Evolutionary conservation across 2,797 vertebrate species (phyloP).

Genomic region (Antennarius maculatus): DNA sequence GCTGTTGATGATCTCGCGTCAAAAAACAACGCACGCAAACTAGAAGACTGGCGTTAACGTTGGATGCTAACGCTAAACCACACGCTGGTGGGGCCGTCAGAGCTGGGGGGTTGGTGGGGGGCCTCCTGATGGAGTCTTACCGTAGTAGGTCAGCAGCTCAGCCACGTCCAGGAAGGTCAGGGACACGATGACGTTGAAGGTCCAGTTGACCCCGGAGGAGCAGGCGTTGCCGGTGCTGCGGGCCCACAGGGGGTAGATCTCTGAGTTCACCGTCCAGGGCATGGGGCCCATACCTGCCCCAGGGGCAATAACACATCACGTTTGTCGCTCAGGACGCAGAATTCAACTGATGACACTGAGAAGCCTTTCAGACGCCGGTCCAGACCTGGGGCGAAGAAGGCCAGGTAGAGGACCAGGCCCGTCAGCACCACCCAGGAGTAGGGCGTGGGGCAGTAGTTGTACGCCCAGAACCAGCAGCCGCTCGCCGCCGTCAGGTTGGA

Average conservation of each 20-base stretch:
- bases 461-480: slow-evolving; percentile 88
- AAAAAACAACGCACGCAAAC: too few species aligned
- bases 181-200: slow-evolving; percentile 94
- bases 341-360: too few species aligned
- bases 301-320: background rate
- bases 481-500: slow-evolving; percentile 82
- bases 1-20: too few species aligned
- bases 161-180: slow-evolving; percentile 94
- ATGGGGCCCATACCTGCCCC: slow-evolving; percentile 94
- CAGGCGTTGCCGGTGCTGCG: slow-evolving; percentile 96
- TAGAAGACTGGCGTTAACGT: too few species aligned
- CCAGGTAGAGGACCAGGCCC: slow-evolving; percentile 92
- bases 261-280: slow-evolving; percentile 98
- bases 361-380: background rate
- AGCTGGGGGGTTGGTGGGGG: too few species aligned
- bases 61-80: too few species aligned
- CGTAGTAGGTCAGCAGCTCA: slow-evolving; percentile 93
- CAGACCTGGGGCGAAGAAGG: slow-evolving; percentile 95
- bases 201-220: slow-evolving; percentile 96
- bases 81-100: too few species aligned
- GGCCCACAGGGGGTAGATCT: slow-evolving; percentile 98
- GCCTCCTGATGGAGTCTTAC: slow-evolving; percentile 68
- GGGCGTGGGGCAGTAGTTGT: slow-evolving; percentile 95
- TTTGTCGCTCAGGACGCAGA: too few species aligned
- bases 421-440: slow-evolving; percentile 93